Evolutionary conservation across 2,113 vertebrate species (phyloP).

Genomic region (Diglossa brunneiventris): DNA sequence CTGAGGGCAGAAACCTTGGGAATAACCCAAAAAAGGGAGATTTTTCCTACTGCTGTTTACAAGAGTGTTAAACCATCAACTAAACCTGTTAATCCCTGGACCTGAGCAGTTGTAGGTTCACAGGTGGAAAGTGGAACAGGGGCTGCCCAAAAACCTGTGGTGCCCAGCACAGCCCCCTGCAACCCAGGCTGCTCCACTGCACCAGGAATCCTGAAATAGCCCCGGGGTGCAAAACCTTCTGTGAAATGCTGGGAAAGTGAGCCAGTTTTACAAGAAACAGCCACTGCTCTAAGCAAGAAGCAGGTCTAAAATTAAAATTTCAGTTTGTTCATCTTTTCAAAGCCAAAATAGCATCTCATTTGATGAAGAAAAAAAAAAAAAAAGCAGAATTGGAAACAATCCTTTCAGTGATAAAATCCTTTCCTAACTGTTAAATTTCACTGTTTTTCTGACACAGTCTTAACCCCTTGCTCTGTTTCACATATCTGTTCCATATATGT

Average conservation of each 20-base stretch:
- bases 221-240: background rate
- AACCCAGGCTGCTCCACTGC: background rate
- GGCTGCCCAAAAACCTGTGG: background rate
- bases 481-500: background rate
- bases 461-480: background rate
- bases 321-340: background rate
- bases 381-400: background rate
- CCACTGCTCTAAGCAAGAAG: background rate
- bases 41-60: background rate
- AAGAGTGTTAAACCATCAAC: background rate
- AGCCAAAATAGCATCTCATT: background rate
- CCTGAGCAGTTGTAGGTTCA: background rate
- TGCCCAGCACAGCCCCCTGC: background rate
- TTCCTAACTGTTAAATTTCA: background rate
- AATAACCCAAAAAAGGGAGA: background rate
- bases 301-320: slow-evolving; percentile 3
- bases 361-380: background rate
- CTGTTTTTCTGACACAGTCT: background rate
- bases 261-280: background rate
- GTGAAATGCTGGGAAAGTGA: background rate
- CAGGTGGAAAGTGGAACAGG: background rate
- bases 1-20: background rate
- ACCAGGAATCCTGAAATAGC: background rate
- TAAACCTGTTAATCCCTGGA: background rate
- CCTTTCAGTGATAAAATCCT: background rate